These are phyloP conservation scores for Psammodynastes pulverulentus DNA, from an alignment of 2,113 vertebrate species.

Conservation along the genomic window DNA sequence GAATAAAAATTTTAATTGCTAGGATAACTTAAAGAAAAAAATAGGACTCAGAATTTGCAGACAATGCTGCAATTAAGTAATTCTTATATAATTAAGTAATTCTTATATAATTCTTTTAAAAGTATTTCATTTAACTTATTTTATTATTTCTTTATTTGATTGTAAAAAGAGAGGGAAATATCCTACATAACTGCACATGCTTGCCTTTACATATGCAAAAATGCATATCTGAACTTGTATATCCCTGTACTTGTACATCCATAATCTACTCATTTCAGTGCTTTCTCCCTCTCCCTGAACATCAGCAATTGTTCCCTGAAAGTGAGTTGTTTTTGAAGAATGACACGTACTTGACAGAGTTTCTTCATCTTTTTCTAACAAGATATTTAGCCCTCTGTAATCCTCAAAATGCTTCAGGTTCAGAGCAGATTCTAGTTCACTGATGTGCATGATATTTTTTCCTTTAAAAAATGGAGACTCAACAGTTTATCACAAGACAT, in stretches of 20 bases:
- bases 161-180: neutral
- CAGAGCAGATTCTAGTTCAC: neutral
- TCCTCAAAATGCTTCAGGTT: slow-evolving; percentile 7
- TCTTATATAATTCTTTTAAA: neutral
- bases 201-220: neutral
- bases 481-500: neutral
- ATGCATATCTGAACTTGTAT: neutral
- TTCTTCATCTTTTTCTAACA: slow-evolving; percentile 22
- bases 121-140: neutral
- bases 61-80: neutral
- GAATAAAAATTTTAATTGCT: fast-evolving
- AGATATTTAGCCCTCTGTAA: slow-evolving; percentile 6
- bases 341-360: slow-evolving; percentile 2
- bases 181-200: neutral
- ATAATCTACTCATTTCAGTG: neutral
- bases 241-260: neutral
- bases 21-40: neutral
- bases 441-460: neutral
- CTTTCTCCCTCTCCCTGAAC: neutral
- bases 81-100: neutral
- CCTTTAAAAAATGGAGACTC: neutral
- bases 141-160: neutral
- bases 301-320: neutral
- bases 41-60: neutral
- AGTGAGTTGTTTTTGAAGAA: slow-evolving; percentile 16